These are phyloP conservation scores for Ochropacha duplaris DNA, from an alignment of 2,888 invertebrate genomes.

Conservation along the genomic window DNA sequence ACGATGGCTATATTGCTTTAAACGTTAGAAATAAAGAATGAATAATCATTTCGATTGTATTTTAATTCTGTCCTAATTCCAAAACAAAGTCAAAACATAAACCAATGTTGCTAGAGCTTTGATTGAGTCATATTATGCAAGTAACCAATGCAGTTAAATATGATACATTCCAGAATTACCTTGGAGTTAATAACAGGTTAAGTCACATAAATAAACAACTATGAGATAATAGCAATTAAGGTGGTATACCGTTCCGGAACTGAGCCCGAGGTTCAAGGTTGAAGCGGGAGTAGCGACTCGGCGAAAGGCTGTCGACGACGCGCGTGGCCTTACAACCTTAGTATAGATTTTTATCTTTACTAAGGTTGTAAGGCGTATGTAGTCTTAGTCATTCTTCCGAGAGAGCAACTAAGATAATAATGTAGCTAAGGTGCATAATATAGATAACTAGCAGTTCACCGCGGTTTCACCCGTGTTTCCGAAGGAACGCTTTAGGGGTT, in stretches of 20 bases:
- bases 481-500: too few species aligned
- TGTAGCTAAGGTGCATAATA: too few species aligned
- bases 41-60: background rate
- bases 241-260: background rate
- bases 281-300: slow-evolving; percentile 23
- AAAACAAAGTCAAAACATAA: background rate
- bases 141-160: background rate
- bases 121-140: background rate
- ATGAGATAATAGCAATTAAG: background rate
- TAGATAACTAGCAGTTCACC: too few species aligned
- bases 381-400: too few species aligned
- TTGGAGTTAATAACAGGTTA: background rate
- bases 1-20: background rate
- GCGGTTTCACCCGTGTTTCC: too few species aligned
- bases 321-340: background rate
- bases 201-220: background rate
- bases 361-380: too few species aligned
- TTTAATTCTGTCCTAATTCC: background rate
- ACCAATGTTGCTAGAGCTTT: too few species aligned
- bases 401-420: too few species aligned
- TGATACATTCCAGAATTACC: background rate
- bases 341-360: too few species aligned
- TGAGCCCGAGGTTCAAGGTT: background rate
- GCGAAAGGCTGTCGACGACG: slow-evolving; percentile 13
- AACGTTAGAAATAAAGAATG: background rate